phyloP scores from a whole-genome alignment of 2,888 invertebrate genomes.

The Agrochola lychnidis region DNA sequence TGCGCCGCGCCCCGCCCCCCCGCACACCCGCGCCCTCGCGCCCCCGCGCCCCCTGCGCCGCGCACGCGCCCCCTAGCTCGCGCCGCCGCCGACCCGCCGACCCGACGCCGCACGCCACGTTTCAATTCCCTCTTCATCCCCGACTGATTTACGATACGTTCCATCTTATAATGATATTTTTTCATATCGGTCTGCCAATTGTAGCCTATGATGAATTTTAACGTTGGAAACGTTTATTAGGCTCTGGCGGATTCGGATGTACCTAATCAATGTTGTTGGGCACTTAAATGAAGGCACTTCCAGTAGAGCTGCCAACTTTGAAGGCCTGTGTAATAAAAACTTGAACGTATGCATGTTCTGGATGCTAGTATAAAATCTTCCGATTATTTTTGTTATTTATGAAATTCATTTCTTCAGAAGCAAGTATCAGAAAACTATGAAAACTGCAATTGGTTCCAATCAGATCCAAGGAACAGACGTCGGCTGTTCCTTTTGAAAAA shows the following conservation, averaged over 20 bases:
- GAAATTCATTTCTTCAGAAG: background rate
- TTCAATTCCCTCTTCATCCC: slow-evolving; percentile 84
- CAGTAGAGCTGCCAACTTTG: slow-evolving; percentile 37
- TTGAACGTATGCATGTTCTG: slow-evolving; percentile 1
- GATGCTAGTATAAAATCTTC: slow-evolving; percentile 1
- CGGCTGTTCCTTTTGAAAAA: background rate
- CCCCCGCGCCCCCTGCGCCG: slow-evolving; percentile 56
- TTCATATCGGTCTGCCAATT: slow-evolving; percentile 58
- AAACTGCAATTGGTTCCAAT: background rate
- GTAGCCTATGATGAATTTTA: slow-evolving; percentile 56
- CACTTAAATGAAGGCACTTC: slow-evolving; percentile 25
- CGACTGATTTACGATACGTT: slow-evolving; percentile 84
- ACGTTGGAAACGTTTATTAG: slow-evolving; percentile 38
- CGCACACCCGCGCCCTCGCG: slow-evolving; percentile 67
- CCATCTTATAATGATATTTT: slow-evolving; percentile 72
- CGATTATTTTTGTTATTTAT: background rate
- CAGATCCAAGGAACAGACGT: too few species aligned
- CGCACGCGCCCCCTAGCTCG: slow-evolving; percentile 71
- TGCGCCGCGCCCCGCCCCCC: slow-evolving; percentile 82
- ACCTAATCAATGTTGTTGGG: slow-evolving; percentile 23
- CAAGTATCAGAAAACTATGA: background rate
- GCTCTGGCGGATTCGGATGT: slow-evolving; percentile 28
- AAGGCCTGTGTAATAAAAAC: slow-evolving; percentile 18
- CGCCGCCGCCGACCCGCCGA: slow-evolving; percentile 65
- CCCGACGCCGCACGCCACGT: slow-evolving; percentile 75